These are phyloP conservation scores for Pachymerium ferrugineum DNA, from an alignment of 2,888 invertebrate species.

Conservation along the genomic window DNA sequence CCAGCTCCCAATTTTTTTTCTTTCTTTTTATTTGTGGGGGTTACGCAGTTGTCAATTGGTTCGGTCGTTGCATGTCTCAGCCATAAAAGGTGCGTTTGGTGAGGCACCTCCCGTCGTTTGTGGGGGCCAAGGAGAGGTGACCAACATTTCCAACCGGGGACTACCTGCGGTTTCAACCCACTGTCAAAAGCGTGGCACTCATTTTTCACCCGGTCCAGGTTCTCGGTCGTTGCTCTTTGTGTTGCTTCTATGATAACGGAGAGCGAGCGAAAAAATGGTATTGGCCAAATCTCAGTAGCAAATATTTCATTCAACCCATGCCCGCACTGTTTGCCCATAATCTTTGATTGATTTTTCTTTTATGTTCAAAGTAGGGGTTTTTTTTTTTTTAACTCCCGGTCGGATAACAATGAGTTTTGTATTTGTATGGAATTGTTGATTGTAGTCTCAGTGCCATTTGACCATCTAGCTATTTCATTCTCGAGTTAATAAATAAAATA, in stretches of 20 bases:
- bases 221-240: constrained; percentile 2
- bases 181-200: constrained; percentile 24
- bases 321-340: background rate
- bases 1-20: background rate
- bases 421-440: background rate
- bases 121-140: constrained; percentile 24
- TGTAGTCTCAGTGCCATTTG: no score
- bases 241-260: background rate
- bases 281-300: no score
- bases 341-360: background rate
- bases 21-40: no score
- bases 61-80: background rate
- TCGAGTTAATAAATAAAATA: no score
- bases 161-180: constrained; percentile 12
- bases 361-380: background rate
- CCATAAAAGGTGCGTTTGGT: background rate
- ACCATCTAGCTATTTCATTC: no score
- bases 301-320: constrained; percentile 5
- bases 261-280: background rate
- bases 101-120: background rate
- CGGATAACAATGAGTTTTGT: no score
- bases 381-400: no score
- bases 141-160: background rate
- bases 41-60: no score
- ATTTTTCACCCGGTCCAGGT: background rate